Evolutionary conservation across 1,140 invertebrate species (phyloP).

Genomic region (Drosophila setifemur): DNA sequence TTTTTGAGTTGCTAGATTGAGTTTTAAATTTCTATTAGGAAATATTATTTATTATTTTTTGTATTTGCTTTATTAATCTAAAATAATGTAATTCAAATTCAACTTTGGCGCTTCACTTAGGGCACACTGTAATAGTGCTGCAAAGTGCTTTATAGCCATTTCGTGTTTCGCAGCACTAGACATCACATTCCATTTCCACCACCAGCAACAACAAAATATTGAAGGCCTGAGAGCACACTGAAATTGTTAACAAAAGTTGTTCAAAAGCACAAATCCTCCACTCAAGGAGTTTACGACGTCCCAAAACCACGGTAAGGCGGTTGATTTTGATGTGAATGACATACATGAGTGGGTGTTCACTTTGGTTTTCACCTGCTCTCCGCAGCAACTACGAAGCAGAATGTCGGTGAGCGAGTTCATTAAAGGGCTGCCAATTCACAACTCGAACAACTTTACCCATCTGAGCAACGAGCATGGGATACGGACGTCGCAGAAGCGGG

Average conservation of each 20-base stretch:
- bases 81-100: no score
- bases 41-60: no score
- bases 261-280: neutral
- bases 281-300: neutral
- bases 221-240: conserved; percentile 9
- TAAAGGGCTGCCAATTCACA: conserved; percentile 94
- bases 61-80: no score
- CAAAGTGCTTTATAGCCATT: neutral
- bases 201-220: conserved; percentile 26
- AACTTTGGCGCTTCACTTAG: no score
- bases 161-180: neutral
- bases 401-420: conserved; percentile 88
- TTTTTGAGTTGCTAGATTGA: no score
- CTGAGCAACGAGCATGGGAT: conserved; percentile 93
- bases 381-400: conserved; percentile 84
- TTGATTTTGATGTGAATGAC: neutral
- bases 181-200: conserved; percentile 26
- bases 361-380: neutral
- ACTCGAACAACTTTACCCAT: conserved; percentile 95
- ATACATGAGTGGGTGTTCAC: neutral
- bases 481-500: conserved; percentile 91
- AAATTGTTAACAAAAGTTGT: neutral
- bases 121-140: conserved; percentile 5
- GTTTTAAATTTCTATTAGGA: no score
- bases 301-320: neutral